These are phyloP conservation scores for Acropternis orthonyx DNA, from an alignment of 2,797 vertebrate species.

Conservation along the genomic window DNA sequence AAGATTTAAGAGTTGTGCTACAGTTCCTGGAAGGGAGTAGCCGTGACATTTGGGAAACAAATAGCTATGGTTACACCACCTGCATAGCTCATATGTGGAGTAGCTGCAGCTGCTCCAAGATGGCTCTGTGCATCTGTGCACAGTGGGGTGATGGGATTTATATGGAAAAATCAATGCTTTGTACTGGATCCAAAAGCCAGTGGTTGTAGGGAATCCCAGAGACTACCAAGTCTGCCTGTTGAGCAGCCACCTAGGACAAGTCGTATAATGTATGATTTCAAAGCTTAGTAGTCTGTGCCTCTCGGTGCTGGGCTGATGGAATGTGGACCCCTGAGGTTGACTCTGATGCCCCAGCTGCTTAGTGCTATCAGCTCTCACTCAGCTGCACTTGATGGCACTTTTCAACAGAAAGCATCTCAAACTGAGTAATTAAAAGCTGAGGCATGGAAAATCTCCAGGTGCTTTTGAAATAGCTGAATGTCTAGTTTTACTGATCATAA, in stretches of 20 bases:
- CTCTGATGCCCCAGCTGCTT: neutral
- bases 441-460: neutral
- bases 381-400: neutral
- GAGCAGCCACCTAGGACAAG: neutral
- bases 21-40: conserved; percentile 35
- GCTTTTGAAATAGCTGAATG: neutral
- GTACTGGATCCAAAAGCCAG: neutral
- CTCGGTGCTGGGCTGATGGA: rapidly evolving
- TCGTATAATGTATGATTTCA: neutral
- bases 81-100: neutral
- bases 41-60: conserved; percentile 33
- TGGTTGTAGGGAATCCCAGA: neutral
- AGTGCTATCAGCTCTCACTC: neutral
- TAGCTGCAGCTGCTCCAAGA: neutral
- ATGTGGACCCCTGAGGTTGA: neutral
- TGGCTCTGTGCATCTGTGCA: neutral
- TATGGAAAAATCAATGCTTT: neutral
- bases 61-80: neutral
- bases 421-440: neutral
- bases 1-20: conserved; percentile 48
- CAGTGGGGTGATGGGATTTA: neutral
- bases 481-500: neutral
- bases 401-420: neutral
- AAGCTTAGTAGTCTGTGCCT: neutral
- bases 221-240: neutral